Base-by-base conservation (phyloP, 2,888 invertebrate species). In the Dioctria rufipes region DNA sequence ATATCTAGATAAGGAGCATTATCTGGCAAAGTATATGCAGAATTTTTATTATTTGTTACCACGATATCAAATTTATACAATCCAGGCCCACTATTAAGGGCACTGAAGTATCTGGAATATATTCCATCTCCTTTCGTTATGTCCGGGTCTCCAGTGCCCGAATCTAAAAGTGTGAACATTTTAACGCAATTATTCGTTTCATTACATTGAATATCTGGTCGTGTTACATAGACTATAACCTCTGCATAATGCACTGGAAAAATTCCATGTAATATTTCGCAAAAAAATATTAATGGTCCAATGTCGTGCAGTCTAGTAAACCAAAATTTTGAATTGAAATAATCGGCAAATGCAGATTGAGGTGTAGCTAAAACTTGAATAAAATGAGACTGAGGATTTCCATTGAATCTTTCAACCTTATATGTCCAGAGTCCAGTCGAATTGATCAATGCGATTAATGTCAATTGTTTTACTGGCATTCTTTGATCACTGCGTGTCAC, bases 111-210 rank as follows among this genome's bases (percentile, higher is more conserved):
- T 65, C 92, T 89, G 0, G 93, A 91, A 85, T 93, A 93, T 9
- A 93, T 90, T 0, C 93, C 93, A 86, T 93, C 93, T 0, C 91
- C 91, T 86, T 90, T 90, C 39, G 91, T 91, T 42, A 93, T 90
- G 86, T 93, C 93, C 0, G 93, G 92, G 87, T 93, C 93, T 82
- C 92, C 92, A 83, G 91, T 90, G 8, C 93, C 93, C 65, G 90
- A 91, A 86, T 93, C 93, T 71, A 91, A 86, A 2, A 93, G 87
- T 82, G 90, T 90, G 71, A 91, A 88, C 77, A 86, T 89, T 82
- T 87, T 86, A 39, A 86, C 86, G 66, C 89, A 87, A 3, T 86
- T 84, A 5, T 6, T 87, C 42, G 81, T 75, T 6, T 49, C 77
- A 67, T 81, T 81, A 54, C 82, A 82, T 2, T 84, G 82, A 61